Base-by-base conservation (phyloP, 2,113 vertebrate genomes). In the Antennarius striatus region DNA sequence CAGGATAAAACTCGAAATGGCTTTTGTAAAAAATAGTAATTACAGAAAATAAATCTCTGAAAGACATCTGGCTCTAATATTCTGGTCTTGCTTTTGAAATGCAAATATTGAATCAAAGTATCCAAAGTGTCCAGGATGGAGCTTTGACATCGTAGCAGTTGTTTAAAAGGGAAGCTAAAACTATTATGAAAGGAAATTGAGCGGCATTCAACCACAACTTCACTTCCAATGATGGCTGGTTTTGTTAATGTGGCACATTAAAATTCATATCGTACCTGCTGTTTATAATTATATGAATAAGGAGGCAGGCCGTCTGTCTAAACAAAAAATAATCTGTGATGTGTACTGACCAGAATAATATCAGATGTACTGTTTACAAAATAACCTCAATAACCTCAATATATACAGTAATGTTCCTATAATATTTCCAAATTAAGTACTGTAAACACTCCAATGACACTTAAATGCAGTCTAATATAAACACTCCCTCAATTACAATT, bases 241-340 rank as follows among this genome's bases (percentile, higher is more conserved):
- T 10, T 53, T 64, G 60, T 61, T 66, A 50, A 71, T 56, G 32
- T 63, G 52, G 13, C 16, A 13, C 57, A 5, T 43, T 53, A 10
- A 22, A 32, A 73, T 47, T 60, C 32, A 28, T 51, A 63, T 55
- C 50, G 48, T 53, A 65, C 63, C 39, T 54, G 14, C 43, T 67
- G 67, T 67, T 57, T 43, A 50, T 54, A 67, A 80, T 71, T 55
- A 59, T 48, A 67, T 36, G n/a, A 63, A 30, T 43, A 43, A 10
- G 32, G n/a, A 29, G 28, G 8, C 45, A 3, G 56, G 43, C 45
- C 50, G 48, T 54, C 36, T 40, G 39, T 16, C 13, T 13, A 12
- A 54, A 67, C 15, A 46, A 30, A 51, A 56, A 67, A 36, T 1
- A 36, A 36, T 5, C 28, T 4, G 5, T 7, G 12, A 30, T 11